Evolutionary conservation across 2,113 vertebrate genomes (phyloP).

Genomic region (Nematolebias whitei): DNA sequence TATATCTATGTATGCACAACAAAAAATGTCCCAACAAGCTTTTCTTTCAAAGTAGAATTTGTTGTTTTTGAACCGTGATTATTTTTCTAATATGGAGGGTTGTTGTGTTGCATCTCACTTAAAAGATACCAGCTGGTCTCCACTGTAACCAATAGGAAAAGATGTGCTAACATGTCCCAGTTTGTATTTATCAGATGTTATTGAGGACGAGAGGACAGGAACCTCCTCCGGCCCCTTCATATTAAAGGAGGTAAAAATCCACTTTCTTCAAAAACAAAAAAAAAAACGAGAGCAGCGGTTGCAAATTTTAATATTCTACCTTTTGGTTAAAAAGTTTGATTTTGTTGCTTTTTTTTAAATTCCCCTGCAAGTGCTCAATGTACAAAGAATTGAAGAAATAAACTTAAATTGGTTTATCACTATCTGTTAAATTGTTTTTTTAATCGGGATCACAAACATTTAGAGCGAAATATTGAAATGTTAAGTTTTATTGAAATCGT

Average conservation of each 20-base stretch:
- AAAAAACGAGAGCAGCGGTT: slow-evolving; percentile 55
- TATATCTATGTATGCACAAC: slow-evolving; percentile 1
- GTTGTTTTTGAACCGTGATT: slow-evolving; percentile 26
- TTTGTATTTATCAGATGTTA: slow-evolving; percentile 25
- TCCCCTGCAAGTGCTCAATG: slow-evolving; percentile 77
- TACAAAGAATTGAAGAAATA: slow-evolving; percentile 77
- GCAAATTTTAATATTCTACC: slow-evolving; percentile 71
- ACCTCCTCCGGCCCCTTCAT: slow-evolving; percentile 25
- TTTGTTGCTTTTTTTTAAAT: slow-evolving; percentile 51
- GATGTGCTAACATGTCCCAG: not conserved
- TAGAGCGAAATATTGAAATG: not conserved
- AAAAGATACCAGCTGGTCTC: slow-evolving; percentile 29
- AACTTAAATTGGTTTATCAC: slow-evolving; percentile 69
- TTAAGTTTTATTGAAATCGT: slow-evolving; percentile 10
- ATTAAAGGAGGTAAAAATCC: slow-evolving; percentile 39
- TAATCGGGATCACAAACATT: too few relatives aligned
- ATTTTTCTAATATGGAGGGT: slow-evolving; percentile 18
- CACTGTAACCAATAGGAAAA: slow-evolving; percentile 40
- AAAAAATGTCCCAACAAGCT: not conserved
- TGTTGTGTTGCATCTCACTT: slow-evolving; percentile 18
- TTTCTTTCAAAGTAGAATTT: slow-evolving; percentile 10
- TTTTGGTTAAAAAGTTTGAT: slow-evolving; percentile 52
- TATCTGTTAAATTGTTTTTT: too few relatives aligned
- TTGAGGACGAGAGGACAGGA: not conserved
- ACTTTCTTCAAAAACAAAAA: too few relatives aligned